phyloP scores from a whole-genome alignment of 2,888 invertebrate genomes.

The Stenchaetothrips biformis region DNA sequence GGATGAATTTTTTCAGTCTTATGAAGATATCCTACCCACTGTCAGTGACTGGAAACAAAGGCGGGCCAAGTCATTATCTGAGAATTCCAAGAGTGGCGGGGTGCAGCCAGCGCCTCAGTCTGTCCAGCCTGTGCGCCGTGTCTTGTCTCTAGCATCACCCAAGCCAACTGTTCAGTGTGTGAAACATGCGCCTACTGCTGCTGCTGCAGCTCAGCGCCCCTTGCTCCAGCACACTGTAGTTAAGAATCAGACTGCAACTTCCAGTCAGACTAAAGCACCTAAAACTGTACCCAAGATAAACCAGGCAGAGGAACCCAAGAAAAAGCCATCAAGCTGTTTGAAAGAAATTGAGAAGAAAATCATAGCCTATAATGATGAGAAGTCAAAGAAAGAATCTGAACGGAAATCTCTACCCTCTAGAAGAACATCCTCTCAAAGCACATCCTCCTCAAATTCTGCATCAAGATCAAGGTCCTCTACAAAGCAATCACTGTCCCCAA shows the following conservation, averaged over 20 bases:
- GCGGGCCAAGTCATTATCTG: too few relatives aligned
- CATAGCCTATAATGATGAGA: background rate
- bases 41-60: background rate
- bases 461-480: background rate
- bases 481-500: background rate
- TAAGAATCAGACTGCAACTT: background rate
- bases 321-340: background rate
- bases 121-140: too few relatives aligned
- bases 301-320: background rate
- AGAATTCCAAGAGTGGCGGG: too few relatives aligned
- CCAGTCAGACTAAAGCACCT: background rate
- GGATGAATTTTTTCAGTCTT: background rate
- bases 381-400: background rate
- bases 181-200: too few relatives aligned
- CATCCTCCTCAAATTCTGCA: background rate
- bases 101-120: too few relatives aligned
- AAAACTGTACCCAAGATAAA: background rate
- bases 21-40: background rate
- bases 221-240: background rate
- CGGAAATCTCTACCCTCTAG: background rate
- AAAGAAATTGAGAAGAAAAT: background rate
- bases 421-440: background rate
- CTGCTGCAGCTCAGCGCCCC: too few relatives aligned
- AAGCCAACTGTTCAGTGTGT: too few relatives aligned
- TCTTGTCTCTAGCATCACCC: too few relatives aligned